phyloP scores from a whole-genome alignment of 2,888 invertebrate species.

The Geotrupes spiniger region DNA sequence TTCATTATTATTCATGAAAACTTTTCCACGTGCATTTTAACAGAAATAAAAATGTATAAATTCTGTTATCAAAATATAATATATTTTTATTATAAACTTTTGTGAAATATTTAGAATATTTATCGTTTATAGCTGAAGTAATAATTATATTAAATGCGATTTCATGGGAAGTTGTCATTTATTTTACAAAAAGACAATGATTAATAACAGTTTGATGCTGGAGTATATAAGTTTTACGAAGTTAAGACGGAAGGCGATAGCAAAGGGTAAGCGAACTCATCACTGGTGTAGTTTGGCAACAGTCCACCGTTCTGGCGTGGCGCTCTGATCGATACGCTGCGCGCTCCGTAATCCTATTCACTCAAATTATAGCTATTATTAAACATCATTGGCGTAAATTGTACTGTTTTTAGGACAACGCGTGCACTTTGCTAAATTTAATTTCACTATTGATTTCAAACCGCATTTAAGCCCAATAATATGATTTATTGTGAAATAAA shows the following conservation, averaged over 20 bases:
- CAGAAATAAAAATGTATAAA: too few relatives aligned
- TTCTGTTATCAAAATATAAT: too few relatives aligned
- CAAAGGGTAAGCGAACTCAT: conserved; percentile 20
- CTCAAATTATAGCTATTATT: conserved; percentile 6
- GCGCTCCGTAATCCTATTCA: not conserved
- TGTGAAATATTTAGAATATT: too few relatives aligned
- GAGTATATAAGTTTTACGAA: conserved; percentile 15
- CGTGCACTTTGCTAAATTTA: conserved; percentile 16
- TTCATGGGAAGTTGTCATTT: too few relatives aligned
- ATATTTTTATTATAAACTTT: too few relatives aligned
- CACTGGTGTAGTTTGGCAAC: conserved; percentile 11
- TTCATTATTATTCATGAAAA: too few relatives aligned
- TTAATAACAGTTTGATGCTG: conserved; percentile 17
- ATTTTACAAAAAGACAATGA: conserved; percentile 9
- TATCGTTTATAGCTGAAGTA: too few relatives aligned
- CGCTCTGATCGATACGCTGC: conserved; percentile 14
- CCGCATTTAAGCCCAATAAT: conserved; percentile 16
- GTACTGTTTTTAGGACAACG: conserved; percentile 4
- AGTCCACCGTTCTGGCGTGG: conserved; percentile 16
- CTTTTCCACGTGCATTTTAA: too few relatives aligned
- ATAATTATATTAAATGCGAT: too few relatives aligned
- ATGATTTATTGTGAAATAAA: too few relatives aligned
- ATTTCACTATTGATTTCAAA: conserved; percentile 11
- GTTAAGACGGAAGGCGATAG: conserved; percentile 15
- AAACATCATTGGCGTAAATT: conserved; percentile 9